A percentile compares a stretch with the other conserved stretches of the same genome.
These are phyloP conservation scores for Pseudopodoces humilis DNA, from an alignment of 2,113 vertebrate species.

Conservation along the genomic window DNA sequence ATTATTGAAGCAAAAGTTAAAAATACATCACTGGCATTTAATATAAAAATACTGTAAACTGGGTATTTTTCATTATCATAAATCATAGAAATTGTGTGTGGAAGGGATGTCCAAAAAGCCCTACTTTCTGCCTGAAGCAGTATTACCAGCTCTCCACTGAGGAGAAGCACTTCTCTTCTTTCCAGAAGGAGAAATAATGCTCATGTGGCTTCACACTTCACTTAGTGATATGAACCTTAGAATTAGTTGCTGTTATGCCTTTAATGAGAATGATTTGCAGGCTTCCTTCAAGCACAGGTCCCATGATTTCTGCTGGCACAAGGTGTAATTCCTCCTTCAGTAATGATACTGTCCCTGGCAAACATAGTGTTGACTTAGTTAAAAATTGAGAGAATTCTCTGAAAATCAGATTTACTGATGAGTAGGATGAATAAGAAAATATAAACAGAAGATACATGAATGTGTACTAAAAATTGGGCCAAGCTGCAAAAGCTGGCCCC, in stretches of 20 bases:
- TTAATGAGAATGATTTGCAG: background rate
- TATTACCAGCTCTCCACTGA: background rate
- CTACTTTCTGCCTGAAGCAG: background rate
- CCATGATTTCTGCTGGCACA: conserved; percentile 41
- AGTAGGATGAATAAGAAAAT: conserved; percentile 21
- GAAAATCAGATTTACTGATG: conserved; percentile 42
- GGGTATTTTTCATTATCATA: background rate
- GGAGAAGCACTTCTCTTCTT: background rate
- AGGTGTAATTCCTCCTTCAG: conserved; percentile 40
- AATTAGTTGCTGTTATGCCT: background rate
- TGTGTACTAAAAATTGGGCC: background rate
- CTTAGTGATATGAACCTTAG: background rate
- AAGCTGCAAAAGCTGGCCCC: background rate
- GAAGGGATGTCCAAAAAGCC: background rate
- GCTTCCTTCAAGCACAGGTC: conserved; percentile 1
- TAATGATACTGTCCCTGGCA: conserved; percentile 38
- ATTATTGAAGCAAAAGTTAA: background rate
- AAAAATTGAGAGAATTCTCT: conserved; percentile 29
- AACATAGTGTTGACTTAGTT: conserved; percentile 16
- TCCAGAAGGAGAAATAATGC: background rate
- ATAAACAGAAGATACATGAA: conserved; percentile 20
- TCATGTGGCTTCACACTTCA: background rate
- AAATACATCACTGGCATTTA: background rate
- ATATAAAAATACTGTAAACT: background rate
- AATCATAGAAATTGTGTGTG: background rate